phyloP scores from a whole-genome alignment of 1,140 invertebrate genomes.

The Zaprionus africanus region DNA sequence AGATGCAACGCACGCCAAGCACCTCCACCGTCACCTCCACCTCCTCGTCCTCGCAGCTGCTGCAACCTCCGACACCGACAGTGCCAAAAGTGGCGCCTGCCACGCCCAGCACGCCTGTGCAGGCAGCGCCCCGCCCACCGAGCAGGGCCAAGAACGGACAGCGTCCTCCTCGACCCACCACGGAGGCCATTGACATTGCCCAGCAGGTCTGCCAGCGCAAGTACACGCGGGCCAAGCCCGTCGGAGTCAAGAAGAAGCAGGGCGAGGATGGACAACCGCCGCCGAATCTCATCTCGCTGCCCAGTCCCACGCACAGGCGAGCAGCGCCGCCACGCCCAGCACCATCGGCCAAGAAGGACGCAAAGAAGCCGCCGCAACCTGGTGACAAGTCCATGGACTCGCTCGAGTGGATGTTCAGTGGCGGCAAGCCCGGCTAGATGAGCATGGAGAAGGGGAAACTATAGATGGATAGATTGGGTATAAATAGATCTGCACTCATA shows the following conservation, averaged over 20 bases:
- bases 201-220: conserved; percentile 14
- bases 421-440: neutral
- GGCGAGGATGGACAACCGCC: neutral
- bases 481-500: too few species aligned
- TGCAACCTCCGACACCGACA: too few species aligned
- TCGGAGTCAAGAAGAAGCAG: neutral
- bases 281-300: conserved; percentile 1
- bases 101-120: too few species aligned
- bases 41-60: too few species aligned
- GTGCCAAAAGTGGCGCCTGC: too few species aligned
- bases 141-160: neutral
- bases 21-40: too few species aligned
- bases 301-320: neutral
- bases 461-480: neutral
- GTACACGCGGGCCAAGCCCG: conserved; percentile 1
- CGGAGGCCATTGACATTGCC: neutral
- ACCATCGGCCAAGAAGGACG: neutral
- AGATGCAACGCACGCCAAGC: neutral
- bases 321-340: neutral
- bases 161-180: neutral
- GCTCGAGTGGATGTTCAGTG: neutral
- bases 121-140: neutral
- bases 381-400: conserved; percentile 4
- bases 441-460: neutral
- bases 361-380: neutral